These are phyloP conservation scores for Drosophila tropicalis DNA, from an alignment of 1,140 invertebrate genomes.

Conservation along the genomic window DNA sequence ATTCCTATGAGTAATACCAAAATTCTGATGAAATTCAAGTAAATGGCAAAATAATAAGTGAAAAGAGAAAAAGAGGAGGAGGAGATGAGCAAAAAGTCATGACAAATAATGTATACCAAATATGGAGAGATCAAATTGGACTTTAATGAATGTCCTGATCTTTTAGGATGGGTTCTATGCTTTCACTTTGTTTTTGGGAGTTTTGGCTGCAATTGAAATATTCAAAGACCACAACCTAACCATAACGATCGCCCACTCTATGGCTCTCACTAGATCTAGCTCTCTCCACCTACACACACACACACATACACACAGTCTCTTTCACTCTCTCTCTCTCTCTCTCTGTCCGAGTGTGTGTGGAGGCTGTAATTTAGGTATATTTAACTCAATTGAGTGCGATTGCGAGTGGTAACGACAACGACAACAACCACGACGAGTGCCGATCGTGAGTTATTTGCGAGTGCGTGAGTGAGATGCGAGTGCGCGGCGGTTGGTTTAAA, in stretches of 20 bases:
- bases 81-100: constrained; percentile 6
- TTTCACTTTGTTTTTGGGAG: neutral
- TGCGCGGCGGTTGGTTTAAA: constrained; percentile 25
- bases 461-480: constrained; percentile 21
- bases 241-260: too few species aligned
- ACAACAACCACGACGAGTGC: neutral
- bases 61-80: constrained; percentile 9
- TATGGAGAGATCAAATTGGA: neutral
- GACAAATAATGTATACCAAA: constrained; percentile 44
- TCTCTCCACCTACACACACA: neutral
- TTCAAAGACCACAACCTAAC: too few species aligned
- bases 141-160: neutral
- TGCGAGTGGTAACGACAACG: constrained; percentile 1
- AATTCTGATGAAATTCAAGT: constrained; percentile 77
- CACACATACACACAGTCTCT: neutral
- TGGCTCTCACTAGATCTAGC: neutral
- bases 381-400: constrained; percentile 41
- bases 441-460: constrained; percentile 10
- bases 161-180: neutral
- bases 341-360: constrained; percentile 1
- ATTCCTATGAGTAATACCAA: constrained; percentile 69
- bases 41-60: constrained; percentile 27
- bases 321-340: constrained; percentile 16
- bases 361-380: constrained; percentile 24
- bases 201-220: neutral